Conservation (phyloP, 1,140 invertebrate species). For the Thaumatotibia leucotreta region DNA sequence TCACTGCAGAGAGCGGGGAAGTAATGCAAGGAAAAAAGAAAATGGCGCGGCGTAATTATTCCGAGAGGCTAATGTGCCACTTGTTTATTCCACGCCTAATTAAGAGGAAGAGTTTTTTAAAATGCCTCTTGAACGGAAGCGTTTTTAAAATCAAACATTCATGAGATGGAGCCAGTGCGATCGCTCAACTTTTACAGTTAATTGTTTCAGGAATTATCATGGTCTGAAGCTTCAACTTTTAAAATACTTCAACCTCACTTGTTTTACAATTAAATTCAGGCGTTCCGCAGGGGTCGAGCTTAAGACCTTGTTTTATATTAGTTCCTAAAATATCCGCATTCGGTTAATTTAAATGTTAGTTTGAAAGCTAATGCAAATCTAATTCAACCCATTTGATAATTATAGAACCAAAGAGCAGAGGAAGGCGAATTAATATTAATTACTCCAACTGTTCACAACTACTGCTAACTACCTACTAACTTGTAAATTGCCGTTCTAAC, state of each 20-base stretch:
- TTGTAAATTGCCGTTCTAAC: constrained; percentile 49
- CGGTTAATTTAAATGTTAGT: background rate
- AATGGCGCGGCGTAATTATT: constrained; percentile 64
- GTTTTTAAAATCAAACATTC: constrained; percentile 66
- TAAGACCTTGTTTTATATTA: background rate
- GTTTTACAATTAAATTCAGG: background rate
- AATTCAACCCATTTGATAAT: background rate
- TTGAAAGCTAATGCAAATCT: constrained; percentile 1
- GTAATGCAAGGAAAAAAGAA: constrained; percentile 47
- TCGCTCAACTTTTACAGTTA: constrained; percentile 30
- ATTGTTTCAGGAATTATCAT: constrained; percentile 15
- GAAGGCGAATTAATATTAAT: constrained; percentile 38
- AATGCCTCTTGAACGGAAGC: constrained; percentile 40
- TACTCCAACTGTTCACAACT: constrained; percentile 29
- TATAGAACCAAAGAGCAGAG: constrained; percentile 7
- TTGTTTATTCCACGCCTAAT: constrained; percentile 73
- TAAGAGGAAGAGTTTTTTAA: constrained; percentile 68
- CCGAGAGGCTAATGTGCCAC: constrained; percentile 66
- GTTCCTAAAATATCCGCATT: background rate
- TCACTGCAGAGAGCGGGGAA: constrained; percentile 51
- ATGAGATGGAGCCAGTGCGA: constrained; percentile 43
- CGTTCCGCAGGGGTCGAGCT: background rate
- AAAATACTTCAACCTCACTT: constrained; percentile 3
- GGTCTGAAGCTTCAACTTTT: background rate
- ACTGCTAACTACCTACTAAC: constrained; percentile 41